Base-by-base conservation (phyloP, 2,888 invertebrate species). In the Nineta flava region DNA sequence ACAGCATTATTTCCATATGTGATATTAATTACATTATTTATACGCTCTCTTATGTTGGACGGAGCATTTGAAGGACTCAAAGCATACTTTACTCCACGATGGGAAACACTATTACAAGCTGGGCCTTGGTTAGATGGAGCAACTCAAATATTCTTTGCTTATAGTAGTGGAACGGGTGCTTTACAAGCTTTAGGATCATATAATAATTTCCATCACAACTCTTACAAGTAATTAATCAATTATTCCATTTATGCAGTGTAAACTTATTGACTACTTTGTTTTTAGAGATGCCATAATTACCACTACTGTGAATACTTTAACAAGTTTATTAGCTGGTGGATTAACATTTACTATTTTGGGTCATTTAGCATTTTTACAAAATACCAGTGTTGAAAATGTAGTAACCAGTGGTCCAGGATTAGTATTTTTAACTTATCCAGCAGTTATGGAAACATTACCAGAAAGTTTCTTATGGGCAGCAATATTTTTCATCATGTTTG, bases 291-390 rank as follows among this genome's bases (percentile, higher is more conserved):
- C 83, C 3, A 60, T 85, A 41, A 75, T 82, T 48, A 83, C 83
- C 1, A 81, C 82, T 58, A 64, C 77, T 35, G 76, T 85, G 53
- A 85, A 85, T 65, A 82, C 81, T 41, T 61, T 76, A 53, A 86
- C 84, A 0, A 82, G 82, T 49, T 71, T 85, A 55, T 68, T 85
- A 57, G 81, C 83, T 35, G 85, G 84, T 2, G 77, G 81, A 56
- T 82, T 85, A 50, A 84, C 84, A 10, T 85, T 85, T 64, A 79
- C 81, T 45, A 81, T 84, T 46, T 67, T 85, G 53, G 85, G 85
- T 16, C 81, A 83, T 62, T 74, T 81, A 63, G 77, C 81, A 4
- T 62, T 65, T 55, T 73, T 71, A 58, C 70, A 76, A 61, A 65
- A 66, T 42, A 63, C 66, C 2, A 61, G 67, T 19, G 74, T 76